phyloP scores from a whole-genome alignment of 2,797 vertebrate genomes.

The Gymnothorax reevesii region DNA sequence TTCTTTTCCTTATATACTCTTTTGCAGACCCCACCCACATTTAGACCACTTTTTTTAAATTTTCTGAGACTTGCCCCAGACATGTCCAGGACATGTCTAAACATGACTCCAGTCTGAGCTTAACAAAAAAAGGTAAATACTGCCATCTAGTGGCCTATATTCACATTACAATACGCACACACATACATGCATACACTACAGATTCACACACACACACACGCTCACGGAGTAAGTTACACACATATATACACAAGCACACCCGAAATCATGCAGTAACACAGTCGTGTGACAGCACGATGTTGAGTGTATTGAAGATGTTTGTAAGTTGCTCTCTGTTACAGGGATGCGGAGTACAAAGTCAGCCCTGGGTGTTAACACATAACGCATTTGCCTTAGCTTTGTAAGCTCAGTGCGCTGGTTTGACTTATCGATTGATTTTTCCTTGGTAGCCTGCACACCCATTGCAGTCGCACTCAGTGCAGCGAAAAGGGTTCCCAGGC shows the following conservation, averaged over 20 bases:
- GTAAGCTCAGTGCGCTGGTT: background rate
- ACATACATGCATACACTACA: no score
- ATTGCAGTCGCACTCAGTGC: background rate
- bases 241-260: background rate
- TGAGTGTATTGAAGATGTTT: background rate
- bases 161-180: no score
- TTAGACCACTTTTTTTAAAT: no score
- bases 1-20: no score
- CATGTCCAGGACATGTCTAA: no score
- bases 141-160: no score
- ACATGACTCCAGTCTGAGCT: no score
- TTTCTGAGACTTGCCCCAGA: no score
- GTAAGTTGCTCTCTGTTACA: background rate
- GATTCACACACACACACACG: no score
- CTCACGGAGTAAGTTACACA: no score
- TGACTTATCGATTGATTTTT: background rate
- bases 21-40: no score
- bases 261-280: background rate
- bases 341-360: background rate
- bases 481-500: background rate
- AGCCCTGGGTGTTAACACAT: background rate
- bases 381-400: background rate
- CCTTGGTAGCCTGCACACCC: background rate
- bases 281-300: background rate
- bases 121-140: no score